Conservation (phyloP, 2,113 vertebrate genomes). For the Rhinolophus ferrumequinum region DNA sequence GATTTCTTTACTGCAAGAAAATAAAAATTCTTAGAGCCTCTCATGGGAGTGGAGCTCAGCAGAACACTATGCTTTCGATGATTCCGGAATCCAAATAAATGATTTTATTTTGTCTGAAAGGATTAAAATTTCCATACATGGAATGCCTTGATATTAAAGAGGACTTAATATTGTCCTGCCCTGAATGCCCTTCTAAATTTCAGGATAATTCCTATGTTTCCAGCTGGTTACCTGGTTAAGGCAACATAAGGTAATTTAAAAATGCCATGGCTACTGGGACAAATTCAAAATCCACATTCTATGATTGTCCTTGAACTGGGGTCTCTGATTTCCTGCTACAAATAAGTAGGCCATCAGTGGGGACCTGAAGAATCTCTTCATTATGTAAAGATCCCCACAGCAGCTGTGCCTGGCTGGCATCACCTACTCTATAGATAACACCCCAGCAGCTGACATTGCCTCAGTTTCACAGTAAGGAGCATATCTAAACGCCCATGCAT, state of each 20-base stretch:
- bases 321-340: slow-evolving; percentile 34
- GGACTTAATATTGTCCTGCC: background rate
- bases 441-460: background rate
- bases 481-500: background rate
- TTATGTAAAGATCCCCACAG: slow-evolving; percentile 38
- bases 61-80: background rate
- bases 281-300: slow-evolving; percentile 44
- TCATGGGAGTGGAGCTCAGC: background rate
- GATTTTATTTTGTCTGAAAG: background rate
- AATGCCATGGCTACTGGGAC: slow-evolving; percentile 9
- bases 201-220: background rate
- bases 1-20: background rate
- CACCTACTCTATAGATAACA: background rate
- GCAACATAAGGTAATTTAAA: slow-evolving; percentile 14
- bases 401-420: background rate
- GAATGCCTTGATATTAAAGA: background rate
- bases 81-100: slow-evolving; percentile 9
- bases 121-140: background rate
- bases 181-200: background rate
- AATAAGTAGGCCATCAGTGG: slow-evolving; percentile 47
- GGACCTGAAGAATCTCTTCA: slow-evolving; percentile 17
- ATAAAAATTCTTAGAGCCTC: background rate
- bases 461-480: background rate
- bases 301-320: slow-evolving; percentile 44
- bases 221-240: background rate